Percentiles rank a stretch among this genome's conserved stretches.
phyloP scores from a whole-genome alignment of 2,888 invertebrate species.

The Stenodera caucasica region DNA sequence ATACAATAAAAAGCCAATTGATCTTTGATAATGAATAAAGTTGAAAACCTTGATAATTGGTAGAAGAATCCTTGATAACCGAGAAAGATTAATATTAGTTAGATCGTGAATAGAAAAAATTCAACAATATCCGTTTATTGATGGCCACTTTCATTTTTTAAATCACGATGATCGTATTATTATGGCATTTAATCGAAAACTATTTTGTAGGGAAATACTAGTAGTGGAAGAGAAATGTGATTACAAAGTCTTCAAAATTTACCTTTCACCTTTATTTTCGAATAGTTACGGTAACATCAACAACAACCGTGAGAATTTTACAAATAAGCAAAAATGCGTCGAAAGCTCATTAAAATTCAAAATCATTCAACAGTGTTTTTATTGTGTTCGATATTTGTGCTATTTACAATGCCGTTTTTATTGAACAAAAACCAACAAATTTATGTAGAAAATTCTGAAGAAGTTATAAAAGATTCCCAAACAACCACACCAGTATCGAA shows the following conservation, averaged over 20 bases:
- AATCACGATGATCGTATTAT: constrained; percentile 7
- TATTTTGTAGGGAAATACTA: background rate
- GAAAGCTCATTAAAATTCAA: background rate
- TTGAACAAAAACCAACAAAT: background rate
- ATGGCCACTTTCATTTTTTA: constrained; percentile 19
- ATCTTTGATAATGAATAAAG: no score
- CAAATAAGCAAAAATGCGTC: background rate
- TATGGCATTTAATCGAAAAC: no score
- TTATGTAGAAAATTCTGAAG: background rate
- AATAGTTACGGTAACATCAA: constrained; percentile 1
- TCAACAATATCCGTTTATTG: no score
- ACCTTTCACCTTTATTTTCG: constrained; percentile 43
- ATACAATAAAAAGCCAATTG: no score
- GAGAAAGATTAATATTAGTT: no score
- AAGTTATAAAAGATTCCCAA: background rate
- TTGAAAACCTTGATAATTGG: no score
- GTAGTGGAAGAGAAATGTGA: background rate
- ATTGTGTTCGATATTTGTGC: background rate
- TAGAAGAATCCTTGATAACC: no score
- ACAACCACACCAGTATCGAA: background rate
- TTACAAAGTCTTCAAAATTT: constrained; percentile 15
- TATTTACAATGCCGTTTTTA: background rate
- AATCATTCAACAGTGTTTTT: background rate
- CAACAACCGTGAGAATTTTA: background rate
- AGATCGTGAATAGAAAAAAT: no score